These are phyloP conservation scores for Tetragonula carbonaria DNA, from an alignment of 2,888 invertebrate genomes.

Conservation along the genomic window DNA sequence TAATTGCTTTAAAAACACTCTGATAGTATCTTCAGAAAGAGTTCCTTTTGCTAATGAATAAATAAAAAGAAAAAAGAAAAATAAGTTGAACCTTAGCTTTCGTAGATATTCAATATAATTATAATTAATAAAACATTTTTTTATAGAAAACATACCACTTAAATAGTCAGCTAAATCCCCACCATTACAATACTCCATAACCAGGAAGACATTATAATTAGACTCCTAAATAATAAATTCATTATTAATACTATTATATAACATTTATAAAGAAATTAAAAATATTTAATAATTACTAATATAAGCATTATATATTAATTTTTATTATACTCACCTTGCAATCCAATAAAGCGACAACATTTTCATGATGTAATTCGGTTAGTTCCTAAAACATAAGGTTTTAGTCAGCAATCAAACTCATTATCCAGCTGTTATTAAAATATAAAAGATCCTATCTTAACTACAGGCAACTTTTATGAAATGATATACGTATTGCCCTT, in stretches of 20 bases:
- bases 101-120: neutral
- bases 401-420: constrained; percentile 46
- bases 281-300: neutral
- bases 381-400: constrained; percentile 89
- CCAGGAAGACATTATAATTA: constrained; percentile 96
- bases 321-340: constrained; percentile 89
- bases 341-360: constrained; percentile 98
- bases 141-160: constrained; percentile 85
- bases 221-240: constrained; percentile 89
- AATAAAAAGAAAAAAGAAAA: constrained; percentile 10
- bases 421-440: constrained; percentile 1
- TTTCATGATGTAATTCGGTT: constrained; percentile 98
- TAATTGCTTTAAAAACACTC: constrained; percentile 96
- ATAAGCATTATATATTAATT: constrained; percentile 28
- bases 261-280: neutral
- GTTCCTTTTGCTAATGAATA: constrained; percentile 91
- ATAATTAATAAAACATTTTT: neutral
- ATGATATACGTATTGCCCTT: neutral
- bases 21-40: constrained; percentile 98
- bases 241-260: neutral
- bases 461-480: neutral
- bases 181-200: constrained; percentile 99
- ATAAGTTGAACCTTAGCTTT: neutral
- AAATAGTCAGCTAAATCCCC: constrained; percentile 99
- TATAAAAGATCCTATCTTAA: constrained; percentile 3